These are phyloP conservation scores for Holothuria scabra DNA, from an alignment of 53 echinoderm and acorn worm species.

Conservation along the genomic window DNA sequence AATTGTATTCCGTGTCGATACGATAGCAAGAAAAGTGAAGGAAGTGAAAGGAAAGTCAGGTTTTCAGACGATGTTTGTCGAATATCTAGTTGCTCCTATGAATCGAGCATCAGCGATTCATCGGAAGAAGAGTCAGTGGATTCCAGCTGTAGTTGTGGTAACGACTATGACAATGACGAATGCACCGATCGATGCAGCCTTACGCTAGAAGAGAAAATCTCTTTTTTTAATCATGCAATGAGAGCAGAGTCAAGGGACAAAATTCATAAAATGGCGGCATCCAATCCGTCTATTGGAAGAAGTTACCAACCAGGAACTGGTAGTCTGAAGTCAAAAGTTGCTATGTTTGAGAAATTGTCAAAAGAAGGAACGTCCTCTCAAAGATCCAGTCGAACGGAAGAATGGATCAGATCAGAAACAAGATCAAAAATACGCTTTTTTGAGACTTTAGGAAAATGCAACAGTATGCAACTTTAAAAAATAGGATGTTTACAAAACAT, in stretches of 20 bases:
- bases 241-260: not conserved
- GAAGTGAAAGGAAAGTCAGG: constrained; percentile 67
- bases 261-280: no score
- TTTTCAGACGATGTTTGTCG: constrained; percentile 92
- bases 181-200: constrained; percentile 15
- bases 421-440: constrained; percentile 32
- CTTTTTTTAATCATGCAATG: constrained; percentile 26
- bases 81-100: constrained; percentile 38
- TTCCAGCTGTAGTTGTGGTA: no score
- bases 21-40: constrained; percentile 59
- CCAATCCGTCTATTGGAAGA: not conserved
- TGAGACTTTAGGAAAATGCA: constrained; percentile 30
- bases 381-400: not conserved
- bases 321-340: constrained; percentile 7
- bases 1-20: constrained; percentile 54
- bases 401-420: not conserved
- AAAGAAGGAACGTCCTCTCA: not conserved
- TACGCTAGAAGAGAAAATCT: constrained; percentile 22
- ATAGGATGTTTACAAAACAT: no score
- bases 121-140: not conserved
- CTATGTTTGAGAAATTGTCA: constrained; percentile 21
- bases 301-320: constrained; percentile 6
- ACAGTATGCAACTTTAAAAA: not conserved
- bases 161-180: no score
- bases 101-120: not conserved